A percentile compares a stretch with the other conserved stretches of the same genome.
Evolutionary conservation across 2,797 vertebrate genomes (phyloP).

Genomic region (Artibeus jamaicensis): DNA sequence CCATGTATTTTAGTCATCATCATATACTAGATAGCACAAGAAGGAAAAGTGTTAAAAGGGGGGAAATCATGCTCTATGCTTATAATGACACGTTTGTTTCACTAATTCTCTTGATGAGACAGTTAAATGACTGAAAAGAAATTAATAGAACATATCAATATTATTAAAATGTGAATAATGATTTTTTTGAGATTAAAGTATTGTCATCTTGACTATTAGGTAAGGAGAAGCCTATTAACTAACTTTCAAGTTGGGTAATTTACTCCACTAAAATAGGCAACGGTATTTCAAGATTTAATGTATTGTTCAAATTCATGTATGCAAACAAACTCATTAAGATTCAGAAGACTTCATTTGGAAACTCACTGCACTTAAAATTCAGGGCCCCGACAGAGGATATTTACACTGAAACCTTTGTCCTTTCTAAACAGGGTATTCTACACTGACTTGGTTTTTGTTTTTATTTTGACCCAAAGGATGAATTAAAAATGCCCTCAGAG

Average conservation of each 20-base stretch:
- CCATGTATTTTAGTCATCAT: not conserved
- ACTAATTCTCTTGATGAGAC: constrained; percentile 44
- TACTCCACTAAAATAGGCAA: constrained; percentile 56
- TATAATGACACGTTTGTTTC: constrained; percentile 27
- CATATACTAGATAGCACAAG: not conserved
- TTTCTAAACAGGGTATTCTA: constrained; percentile 21
- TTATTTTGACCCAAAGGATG: constrained; percentile 1
- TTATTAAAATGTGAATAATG: constrained; percentile 50
- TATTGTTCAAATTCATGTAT: constrained; percentile 74
- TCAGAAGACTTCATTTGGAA: constrained; percentile 66
- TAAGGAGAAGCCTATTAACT: constrained; percentile 67
- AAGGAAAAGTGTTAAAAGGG: not conserved
- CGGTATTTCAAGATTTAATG: constrained; percentile 54
- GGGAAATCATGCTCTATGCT: not conserved
- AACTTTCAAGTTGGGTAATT: constrained; percentile 50
- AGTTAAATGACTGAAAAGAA: constrained; percentile 53
- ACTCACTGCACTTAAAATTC: constrained; percentile 67
- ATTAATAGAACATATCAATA: not conserved
- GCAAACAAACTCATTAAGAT: constrained; percentile 77
- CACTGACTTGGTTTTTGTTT: not conserved
- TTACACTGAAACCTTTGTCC: constrained; percentile 59
- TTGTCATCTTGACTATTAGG: constrained; percentile 58
- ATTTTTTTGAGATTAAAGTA: constrained; percentile 73
- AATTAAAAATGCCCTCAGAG: constrained; percentile 8
- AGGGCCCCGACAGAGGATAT: constrained; percentile 37